phyloP scores from a whole-genome alignment of 1,140 invertebrate species.

The Euwallacea similis region DNA sequence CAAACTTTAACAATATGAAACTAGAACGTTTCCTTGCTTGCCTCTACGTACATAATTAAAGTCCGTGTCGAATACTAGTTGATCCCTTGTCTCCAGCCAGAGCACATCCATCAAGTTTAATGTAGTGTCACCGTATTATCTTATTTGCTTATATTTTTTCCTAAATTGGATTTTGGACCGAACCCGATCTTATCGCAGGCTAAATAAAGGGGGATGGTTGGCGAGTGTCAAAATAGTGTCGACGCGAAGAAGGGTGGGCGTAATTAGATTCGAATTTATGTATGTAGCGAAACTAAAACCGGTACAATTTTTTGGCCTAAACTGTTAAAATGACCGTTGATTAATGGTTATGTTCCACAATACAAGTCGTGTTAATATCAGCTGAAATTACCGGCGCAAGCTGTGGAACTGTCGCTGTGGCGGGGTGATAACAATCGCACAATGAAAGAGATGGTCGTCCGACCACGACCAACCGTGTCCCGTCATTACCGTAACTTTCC shows the following conservation, averaged over 20 bases:
- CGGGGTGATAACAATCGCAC: slow-evolving; percentile 20
- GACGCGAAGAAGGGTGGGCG: too few species aligned
- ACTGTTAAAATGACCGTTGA: not conserved
- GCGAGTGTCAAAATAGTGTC: too few species aligned
- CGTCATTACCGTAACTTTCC: slow-evolving; percentile 33
- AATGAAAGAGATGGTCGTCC: slow-evolving; percentile 25
- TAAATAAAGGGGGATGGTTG: too few species aligned
- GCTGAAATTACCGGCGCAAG: slow-evolving; percentile 21
- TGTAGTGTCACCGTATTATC: slow-evolving; percentile 34
- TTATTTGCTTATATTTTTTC: slow-evolving; percentile 38
- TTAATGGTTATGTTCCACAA: slow-evolving; percentile 3
- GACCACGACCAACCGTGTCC: slow-evolving; percentile 19
- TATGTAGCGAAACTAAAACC: too few species aligned
- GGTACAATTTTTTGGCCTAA: too few species aligned
- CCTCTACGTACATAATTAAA: too few species aligned
- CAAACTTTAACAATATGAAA: too few species aligned
- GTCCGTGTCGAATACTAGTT: too few species aligned
- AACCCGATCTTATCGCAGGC: too few species aligned
- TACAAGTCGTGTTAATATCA: slow-evolving; percentile 7
- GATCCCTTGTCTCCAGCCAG: too few species aligned
- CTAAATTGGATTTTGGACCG: slow-evolving; percentile 32
- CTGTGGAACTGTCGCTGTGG: slow-evolving; percentile 24
- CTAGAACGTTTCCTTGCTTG: too few species aligned
- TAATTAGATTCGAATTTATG: too few species aligned
- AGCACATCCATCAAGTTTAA: slow-evolving; percentile 32